phyloP scores from a whole-genome alignment of 2,888 invertebrate species.

The Xestoiulus laeticollis region DNA sequence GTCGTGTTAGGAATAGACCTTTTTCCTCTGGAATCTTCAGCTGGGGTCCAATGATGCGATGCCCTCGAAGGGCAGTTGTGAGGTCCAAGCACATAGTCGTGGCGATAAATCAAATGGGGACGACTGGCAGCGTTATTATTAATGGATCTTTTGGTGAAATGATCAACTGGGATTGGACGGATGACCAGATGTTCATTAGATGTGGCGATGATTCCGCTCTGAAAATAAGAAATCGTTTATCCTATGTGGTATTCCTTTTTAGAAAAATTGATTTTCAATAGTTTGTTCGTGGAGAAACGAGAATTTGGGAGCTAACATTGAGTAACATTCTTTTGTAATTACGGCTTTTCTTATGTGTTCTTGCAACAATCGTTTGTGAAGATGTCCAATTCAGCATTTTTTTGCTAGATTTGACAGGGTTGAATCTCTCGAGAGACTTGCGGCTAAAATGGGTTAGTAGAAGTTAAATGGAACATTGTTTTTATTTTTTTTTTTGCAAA shows the following conservation, averaged over 20 bases:
- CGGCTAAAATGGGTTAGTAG: too few relatives aligned
- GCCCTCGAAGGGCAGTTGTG: conserved; percentile 4
- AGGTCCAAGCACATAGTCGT: not conserved
- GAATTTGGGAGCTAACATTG: not conserved
- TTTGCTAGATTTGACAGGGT: too few relatives aligned
- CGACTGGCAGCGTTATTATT: conserved; percentile 1
- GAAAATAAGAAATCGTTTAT: not conserved
- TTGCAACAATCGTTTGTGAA: not conserved
- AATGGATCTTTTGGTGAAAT: not conserved
- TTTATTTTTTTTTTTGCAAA: too few relatives aligned
- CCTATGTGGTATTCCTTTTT: not conserved
- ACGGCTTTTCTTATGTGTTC: not conserved
- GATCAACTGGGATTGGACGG: conserved; percentile 39
- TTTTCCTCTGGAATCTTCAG: not conserved
- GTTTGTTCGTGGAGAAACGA: not conserved
- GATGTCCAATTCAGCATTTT: not conserved
- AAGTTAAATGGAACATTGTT: too few relatives aligned
- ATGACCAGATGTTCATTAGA: conserved; percentile 26
- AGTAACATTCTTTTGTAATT: not conserved
- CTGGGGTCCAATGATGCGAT: not conserved
- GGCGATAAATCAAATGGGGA: conserved; percentile 32
- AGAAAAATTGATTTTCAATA: not conserved
- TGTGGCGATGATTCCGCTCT: conserved; percentile 44
- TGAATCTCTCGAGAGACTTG: too few relatives aligned
- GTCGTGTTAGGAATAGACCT: conserved; percentile 57